Evolutionary conservation across 2,113 vertebrate species (phyloP), one percentile per base, ranked within the genome.

Genomic region (Lampris incognitus): DNA sequence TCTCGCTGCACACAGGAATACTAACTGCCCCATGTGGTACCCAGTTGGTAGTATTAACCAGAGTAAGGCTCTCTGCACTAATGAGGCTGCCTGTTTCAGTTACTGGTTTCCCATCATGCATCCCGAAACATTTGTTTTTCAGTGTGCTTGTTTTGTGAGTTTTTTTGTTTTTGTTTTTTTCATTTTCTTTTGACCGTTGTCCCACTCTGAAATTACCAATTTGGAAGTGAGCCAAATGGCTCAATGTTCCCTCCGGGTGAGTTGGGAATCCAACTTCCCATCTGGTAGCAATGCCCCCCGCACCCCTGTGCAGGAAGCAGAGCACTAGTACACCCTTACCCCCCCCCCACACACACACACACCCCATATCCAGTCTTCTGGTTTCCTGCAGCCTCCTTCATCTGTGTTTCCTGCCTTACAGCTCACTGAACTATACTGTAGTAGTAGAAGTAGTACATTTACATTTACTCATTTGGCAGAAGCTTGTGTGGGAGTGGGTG

Each of bases 161-260:
- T 13, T 48, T 58, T 76, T 61, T 50, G 56, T n/a, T 49, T 49
- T 38, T 11, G 41, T 24, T 54, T 7, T 11, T 52, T 2, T 46
- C 41, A 52, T 59, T 59, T 67, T 59, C 78, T 58, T 38, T 39
- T 69, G 9, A 44, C 46, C 38, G 41, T 7, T 55, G 9, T 49
- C 3, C 37, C 13, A 6, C 42, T 68, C 52, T 56, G 67, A 87
- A 87, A 85, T 87, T 83, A 69, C 66, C 79, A 81, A 81, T 91
- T 88, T 88, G 87, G 83, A 74, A 8, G 1, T 1, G n/a, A n/a
- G 72, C 89, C 88, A 90, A 92, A 90, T 88, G 67, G 70, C 73
- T 79, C 72, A 51, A 66, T 4, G 10, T 55, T 63, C 75, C 80
- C 86, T 56, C 70, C 67, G 83, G 87, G 88, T 85, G 84, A 82